Base-by-base conservation (phyloP, 2,113 vertebrate species). In the Phaethornis superciliosus region DNA sequence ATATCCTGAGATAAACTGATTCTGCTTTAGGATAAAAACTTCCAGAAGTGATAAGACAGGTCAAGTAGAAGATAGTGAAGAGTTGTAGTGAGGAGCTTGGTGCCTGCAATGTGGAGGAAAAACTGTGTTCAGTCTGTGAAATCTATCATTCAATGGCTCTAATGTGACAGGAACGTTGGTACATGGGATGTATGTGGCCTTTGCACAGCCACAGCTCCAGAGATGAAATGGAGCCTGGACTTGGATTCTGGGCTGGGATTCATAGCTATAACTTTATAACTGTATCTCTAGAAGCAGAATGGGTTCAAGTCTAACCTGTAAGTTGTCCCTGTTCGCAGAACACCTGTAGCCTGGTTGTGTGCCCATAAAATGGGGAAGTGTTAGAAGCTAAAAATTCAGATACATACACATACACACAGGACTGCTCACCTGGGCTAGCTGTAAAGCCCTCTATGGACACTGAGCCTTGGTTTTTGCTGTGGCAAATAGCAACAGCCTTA, bases 271-370 rank as follows among this genome's bases (percentile, higher is more conserved):
- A 2, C 16, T 60, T 69, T 32, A 13, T 55, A 85, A 78, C 24
- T 59, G 5, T 17, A 20, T 22, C 23, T 72, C 49, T 78, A 59
- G 21, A 55, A 46, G 23, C 11, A 60, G 55, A 60, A 55, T 40
- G 27, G 10, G 10, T 88, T 15, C 54, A 69, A 51, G 30, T 55
- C 55, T 49, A 78, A 26, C 16, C 10, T 1, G 0, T 32, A 78
- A 69, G 15, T 46, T 55, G 10, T 26, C 70, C 7, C 20, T 55
- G 27, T 51, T 69, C 1, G 1, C 27, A 59, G 18, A 85, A 64
- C 18, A 58, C 14, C 6, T 22, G 12, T 28, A 62, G 3, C 12
- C 4, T 0, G 0, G 17, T 12, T 70, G 6, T 26, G 3, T 69
- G 51, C 9, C 32, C 11, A 35, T 69, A 27, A 78, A 84, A 65